Evolutionary conservation across 1,140 invertebrate species (phyloP), one percentile per base, ranked within the genome.

Genomic region (Drosophila nasuta): DNA sequence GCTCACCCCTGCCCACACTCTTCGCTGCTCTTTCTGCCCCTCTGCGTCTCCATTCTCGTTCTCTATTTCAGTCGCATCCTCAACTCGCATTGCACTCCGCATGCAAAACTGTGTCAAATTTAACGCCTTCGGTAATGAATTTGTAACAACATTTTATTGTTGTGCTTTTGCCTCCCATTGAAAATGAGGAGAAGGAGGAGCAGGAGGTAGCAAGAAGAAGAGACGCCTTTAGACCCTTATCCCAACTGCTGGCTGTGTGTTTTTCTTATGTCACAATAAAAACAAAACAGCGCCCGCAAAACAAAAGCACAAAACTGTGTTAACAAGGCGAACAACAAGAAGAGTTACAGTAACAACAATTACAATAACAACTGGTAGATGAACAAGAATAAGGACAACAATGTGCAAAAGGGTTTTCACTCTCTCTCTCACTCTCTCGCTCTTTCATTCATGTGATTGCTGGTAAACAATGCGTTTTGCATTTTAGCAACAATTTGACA

Each of bases 61-160:
- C 51, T 51, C 48, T 41, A 20, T 52, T 60, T 62, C 30, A 30
- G 8, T 43, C 30, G 48, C 62, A 51, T 49, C 33, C 60, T 63
- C 58, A 11, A 25, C 30, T 60, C 11, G 35, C 13, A 28, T 20
- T 70, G 74, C 74, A 76, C 48, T 56, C 51, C 48, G 79, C 83
- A 89, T 79, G 85, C 81, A 89, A 89, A 89, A 89, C 78, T 89
- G 85, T 89, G 85, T 89, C 85, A 89, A 85, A 89, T 90, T 89
- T 85, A 90, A 89, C 85, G 86, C 85, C 85, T 89, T 89, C 85
- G 86, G 85, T 89, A 89, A 89, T 89, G 85, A 89, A 89, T 89
- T 89, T 89, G 85, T 89, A 89, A 89, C 81, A 88, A 87, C 85
- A 83, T 88, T 88, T 89, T 89, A 89, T 89, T 89, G 85, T 88